Evolutionary conservation across 2,797 vertebrate genomes (phyloP).

Genomic region (Sebastes hopkinsi): DNA sequence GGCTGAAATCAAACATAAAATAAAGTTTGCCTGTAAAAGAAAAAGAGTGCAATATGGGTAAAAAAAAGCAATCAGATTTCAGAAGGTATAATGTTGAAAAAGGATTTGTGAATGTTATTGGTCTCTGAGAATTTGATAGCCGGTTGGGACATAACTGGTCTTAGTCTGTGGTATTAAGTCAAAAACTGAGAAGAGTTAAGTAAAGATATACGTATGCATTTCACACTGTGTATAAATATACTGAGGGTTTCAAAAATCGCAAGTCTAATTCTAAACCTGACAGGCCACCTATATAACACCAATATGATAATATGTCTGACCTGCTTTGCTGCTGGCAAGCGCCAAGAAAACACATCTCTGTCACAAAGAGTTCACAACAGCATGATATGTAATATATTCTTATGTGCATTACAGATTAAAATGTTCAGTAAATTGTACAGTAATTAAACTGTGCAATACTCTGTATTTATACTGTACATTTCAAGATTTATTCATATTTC

Average conservation of each 20-base stretch:
- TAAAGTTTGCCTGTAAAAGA: neutral
- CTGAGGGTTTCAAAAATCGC: too few relatives aligned
- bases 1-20: neutral
- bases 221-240: too few relatives aligned
- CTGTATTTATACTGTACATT: too few relatives aligned
- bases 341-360: neutral
- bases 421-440: too few relatives aligned
- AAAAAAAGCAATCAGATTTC: too few relatives aligned
- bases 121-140: neutral
- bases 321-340: neutral
- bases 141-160: too few relatives aligned
- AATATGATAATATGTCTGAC: neutral
- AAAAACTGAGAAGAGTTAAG: neutral
- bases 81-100: too few relatives aligned
- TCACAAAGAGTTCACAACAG: neutral
- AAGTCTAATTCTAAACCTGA: neutral
- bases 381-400: neutral
- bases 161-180: neutral
- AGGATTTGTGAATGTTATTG: neutral
- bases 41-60: neutral
- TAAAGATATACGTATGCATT: neutral
- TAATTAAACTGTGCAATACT: too few relatives aligned
- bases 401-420: too few relatives aligned
- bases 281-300: neutral
- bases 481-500: too few relatives aligned